Conservation (phyloP, 2,888 invertebrate species). For the Meghimatium bilineatum region DNA sequence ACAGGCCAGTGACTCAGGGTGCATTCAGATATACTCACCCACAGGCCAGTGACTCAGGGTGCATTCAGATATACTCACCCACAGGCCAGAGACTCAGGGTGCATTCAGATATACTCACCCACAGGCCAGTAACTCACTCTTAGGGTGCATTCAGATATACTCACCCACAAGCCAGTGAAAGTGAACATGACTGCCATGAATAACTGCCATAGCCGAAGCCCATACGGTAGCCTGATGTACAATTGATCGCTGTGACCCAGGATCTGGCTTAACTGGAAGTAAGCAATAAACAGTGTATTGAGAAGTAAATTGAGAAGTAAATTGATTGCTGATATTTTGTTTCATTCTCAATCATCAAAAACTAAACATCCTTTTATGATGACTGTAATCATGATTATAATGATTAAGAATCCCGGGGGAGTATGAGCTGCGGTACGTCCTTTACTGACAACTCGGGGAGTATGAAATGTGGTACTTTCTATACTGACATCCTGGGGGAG, state of each 20-base stretch:
- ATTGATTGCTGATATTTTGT: too few relatives aligned
- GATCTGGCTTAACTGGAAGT: constrained; percentile 79
- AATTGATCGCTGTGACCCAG: constrained; percentile 80
- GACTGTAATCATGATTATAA: too few relatives aligned
- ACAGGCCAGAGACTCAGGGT: constrained; percentile 60
- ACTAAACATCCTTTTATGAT: too few relatives aligned
- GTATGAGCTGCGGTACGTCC: too few relatives aligned
- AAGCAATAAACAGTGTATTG: not conserved
- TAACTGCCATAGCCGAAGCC: constrained; percentile 77
- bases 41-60: constrained; percentile 60
- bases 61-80: constrained; percentile 62
- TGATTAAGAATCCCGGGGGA: too few relatives aligned
- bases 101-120: constrained; percentile 62
- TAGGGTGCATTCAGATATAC: constrained; percentile 39
- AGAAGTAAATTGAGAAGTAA: too few relatives aligned
- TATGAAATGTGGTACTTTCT: too few relatives aligned
- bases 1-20: constrained; percentile 60
- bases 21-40: constrained; percentile 62
- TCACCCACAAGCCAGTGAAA: constrained; percentile 70
- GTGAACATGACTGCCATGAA: constrained; percentile 67
- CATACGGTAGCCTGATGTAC: constrained; percentile 78
- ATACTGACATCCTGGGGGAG: too few relatives aligned
- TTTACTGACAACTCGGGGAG: too few relatives aligned
- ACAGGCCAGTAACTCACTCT: constrained; percentile 56
- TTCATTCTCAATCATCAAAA: too few relatives aligned